phyloP scores from a whole-genome alignment of 2,113 vertebrate species.

The Burhinus bistriatus region DNA sequence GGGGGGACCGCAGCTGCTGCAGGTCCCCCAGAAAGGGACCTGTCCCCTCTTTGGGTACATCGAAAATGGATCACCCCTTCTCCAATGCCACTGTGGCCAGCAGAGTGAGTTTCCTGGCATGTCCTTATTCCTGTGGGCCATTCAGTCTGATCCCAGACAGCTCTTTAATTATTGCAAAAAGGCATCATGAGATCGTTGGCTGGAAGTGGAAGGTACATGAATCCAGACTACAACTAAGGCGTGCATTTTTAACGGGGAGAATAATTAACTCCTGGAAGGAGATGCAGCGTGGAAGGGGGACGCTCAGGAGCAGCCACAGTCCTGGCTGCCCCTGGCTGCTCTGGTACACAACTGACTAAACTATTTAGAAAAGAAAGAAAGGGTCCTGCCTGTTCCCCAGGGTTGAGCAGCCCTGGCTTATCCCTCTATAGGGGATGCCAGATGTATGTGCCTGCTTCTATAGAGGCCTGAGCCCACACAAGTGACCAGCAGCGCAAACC shows the following conservation, averaged over 20 bases:
- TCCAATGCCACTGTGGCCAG: rapidly evolving
- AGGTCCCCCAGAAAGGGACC: no score
- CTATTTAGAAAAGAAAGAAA: neutral
- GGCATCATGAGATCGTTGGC: neutral
- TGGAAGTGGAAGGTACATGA: neutral
- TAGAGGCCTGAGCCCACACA: neutral
- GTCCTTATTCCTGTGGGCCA: no score
- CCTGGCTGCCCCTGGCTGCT: neutral
- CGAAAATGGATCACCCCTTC: neutral
- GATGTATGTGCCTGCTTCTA: neutral
- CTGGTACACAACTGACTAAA: neutral
- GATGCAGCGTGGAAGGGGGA: neutral
- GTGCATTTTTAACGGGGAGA: neutral
- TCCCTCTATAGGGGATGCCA: neutral
- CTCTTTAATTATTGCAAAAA: neutral
- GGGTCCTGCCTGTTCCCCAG: neutral
- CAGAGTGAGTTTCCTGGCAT: neutral
- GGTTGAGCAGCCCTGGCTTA: neutral
- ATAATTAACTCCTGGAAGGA: neutral
- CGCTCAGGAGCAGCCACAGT: neutral
- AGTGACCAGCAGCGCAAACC: neutral
- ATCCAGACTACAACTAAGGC: no score
- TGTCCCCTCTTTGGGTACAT: neutral
- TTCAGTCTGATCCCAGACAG: neutral
- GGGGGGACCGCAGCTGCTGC: neutral